These are phyloP conservation scores for Gadopsis bispinosus DNA, from an alignment of 2,797 vertebrate species.

Conservation along the genomic window DNA sequence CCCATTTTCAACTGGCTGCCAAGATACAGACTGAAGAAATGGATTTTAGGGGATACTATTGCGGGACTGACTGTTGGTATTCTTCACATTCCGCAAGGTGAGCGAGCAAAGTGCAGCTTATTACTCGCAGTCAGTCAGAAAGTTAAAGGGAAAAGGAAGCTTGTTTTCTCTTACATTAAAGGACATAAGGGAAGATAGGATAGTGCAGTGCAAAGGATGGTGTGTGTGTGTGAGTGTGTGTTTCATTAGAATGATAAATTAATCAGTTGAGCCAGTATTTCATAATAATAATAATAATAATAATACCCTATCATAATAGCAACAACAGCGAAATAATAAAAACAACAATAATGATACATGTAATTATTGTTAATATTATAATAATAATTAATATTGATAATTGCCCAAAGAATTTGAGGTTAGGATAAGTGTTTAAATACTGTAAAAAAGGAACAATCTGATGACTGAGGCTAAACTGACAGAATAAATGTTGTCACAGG, in stretches of 20 bases:
- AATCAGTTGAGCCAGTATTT: neutral
- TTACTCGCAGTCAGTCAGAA: too few relatives aligned
- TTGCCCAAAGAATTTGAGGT: neutral
- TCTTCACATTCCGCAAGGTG: constrained; percentile 94
- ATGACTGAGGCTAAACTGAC: neutral
- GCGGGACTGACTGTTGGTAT: constrained; percentile 93
- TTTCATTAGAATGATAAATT: neutral
- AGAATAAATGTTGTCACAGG: neutral
- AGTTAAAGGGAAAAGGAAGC: neutral
- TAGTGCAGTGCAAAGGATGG: too few relatives aligned
- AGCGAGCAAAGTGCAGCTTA: constrained; percentile 39
- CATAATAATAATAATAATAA: neutral
- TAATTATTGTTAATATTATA: neutral
- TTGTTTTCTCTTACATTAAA: neutral
- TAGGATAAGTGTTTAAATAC: neutral
- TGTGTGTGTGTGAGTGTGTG: too few relatives aligned
- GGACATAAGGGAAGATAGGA: too few relatives aligned
- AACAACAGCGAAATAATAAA: neutral
- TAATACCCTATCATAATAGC: neutral
- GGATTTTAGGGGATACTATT: constrained; percentile 90
- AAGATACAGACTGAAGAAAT: constrained; percentile 88
- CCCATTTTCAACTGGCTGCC: constrained; percentile 91
- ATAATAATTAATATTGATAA: neutral
- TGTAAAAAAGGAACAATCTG: too few relatives aligned
- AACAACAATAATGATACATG: neutral